Base-by-base conservation (phyloP, 2,888 invertebrate genomes). In the Griposia aprilina region DNA sequence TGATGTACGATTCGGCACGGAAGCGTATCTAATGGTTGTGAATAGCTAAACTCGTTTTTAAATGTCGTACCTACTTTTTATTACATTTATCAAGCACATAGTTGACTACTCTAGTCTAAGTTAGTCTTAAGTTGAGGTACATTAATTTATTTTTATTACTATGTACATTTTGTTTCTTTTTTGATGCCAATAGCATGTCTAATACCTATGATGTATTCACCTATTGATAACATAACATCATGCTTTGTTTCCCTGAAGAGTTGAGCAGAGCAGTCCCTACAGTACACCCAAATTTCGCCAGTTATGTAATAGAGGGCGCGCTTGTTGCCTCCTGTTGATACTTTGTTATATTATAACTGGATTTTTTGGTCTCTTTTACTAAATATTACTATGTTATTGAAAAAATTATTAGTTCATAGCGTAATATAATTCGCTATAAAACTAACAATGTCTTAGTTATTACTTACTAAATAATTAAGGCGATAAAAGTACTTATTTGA, bases 71-170 rank as follows among this genome's bases (percentile, higher is more conserved):
- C 11, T 5, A 26, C 10, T 17, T 66, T 50, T 41, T 36, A 26
- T 48, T 13, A 20, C 30, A 45, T 17, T n/a, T n/a, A n/a, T n/a
- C n/a, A n/a, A n/a, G n/a, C n/a, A n/a, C n/a, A 26, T 26, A 66
- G 45, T 48, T 26, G 7, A 66, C 26, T 66, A 48, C 26, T 48
- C 11, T 66, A n/a, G 17, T 66, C 13, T 57, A 59, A 26, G 7
- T 45, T 59, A 72, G 65, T 67, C 48, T 72, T 67, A 67, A 72
- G 11, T 36, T 68, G 68, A 52, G 70, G n/a, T 20, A 36, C 50
- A 20, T 20, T 50, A 0, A 20, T 26, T 17, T 17, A 30, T 52
- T 17, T 69, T 69, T 11, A 70, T 4, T 57, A 69, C 11, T 30
- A 7, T 1, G 15, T 26, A 20, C 11, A n/a, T 30, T 8, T 41